Base-by-base conservation (phyloP, 1,140 invertebrate genomes). In the Drosophila ogumai region DNA sequence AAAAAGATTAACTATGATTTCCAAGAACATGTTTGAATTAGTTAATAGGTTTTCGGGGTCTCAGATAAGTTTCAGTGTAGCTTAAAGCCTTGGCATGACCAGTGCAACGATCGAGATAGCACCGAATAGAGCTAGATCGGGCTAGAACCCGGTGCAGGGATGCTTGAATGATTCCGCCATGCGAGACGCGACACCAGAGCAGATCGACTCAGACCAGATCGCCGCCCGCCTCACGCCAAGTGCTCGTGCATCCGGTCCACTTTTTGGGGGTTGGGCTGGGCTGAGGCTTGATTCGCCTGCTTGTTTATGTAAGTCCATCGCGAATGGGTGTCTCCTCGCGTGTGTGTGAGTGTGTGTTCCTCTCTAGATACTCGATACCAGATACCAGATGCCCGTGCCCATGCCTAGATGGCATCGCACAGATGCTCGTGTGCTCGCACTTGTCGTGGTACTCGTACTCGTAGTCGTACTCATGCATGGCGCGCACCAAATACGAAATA, bases 401-500 rank as follows among this genome's bases (percentile, higher is more conserved):
- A 65, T 46, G 71, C n/a, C 67, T 75, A 66, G 32, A 73, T 61
- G 67, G 28, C 66, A 72, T 71, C 66, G 68, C 43, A 58, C 66
- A 47, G 46, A 52, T 79, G 69, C 67, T 81, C 40, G 38, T 71
- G 38, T 71, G 63, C 64, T 68, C 36, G 46, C 41, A 52, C 63
- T 75, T 58, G 49, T 54, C 38, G 64, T 64, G 40, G 66, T 72
- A 57, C 71, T 63, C 50, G 64, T 69, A 64, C 68, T 90, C 85
- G 59, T 72, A 57, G 64, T 63, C 50, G 64, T 69, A 64, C 68
- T 90, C 85, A 90, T 88, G 85, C 85, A 88, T 88, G 74, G 81
- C 81, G 86, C 64, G 75, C 78, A 85, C 71, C 75, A 90, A 91
- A 91, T 91, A 86, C 82, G 82, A 91, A 91, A 91, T 91, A 91